A percentile compares a stretch with the other conserved stretches of the same genome.
phyloP scores from a whole-genome alignment of 2,797 vertebrate genomes.

The Intellagama lesueurii region DNA sequence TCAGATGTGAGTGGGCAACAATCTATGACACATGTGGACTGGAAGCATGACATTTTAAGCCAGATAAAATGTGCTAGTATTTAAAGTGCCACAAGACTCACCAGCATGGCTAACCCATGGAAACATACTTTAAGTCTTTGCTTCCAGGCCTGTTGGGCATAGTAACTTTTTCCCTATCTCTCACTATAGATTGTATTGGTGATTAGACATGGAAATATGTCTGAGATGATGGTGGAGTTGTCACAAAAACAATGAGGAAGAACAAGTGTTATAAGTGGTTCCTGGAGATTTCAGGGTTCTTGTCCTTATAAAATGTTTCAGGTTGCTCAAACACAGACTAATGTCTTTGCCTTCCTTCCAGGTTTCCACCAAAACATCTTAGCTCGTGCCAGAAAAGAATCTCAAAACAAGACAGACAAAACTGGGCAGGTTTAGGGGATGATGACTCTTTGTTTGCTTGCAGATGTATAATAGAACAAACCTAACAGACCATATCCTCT shows the following conservation, averaged over 20 bases:
- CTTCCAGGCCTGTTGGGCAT: neutral
- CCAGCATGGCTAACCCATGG: too few species aligned
- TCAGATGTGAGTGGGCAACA: too few species aligned
- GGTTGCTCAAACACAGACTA: neutral
- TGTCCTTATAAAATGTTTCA: too few species aligned
- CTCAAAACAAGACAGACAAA: neutral
- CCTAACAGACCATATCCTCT: neutral
- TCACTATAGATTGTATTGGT: neutral
- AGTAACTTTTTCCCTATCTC: neutral
- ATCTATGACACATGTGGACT: too few species aligned
- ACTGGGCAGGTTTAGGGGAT: neutral
- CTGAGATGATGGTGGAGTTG: neutral
- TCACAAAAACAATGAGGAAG: neutral
- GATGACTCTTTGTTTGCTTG: neutral
- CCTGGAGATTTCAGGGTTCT: neutral
- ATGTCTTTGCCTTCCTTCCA: neutral
- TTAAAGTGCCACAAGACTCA: too few species aligned
- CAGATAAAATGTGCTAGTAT: too few species aligned
- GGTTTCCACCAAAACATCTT: neutral
- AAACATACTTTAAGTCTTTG: neutral
- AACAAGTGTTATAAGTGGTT: neutral
- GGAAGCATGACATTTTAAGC: too few species aligned
- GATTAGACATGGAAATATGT: neutral
- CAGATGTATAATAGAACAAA: constrained; percentile 27
- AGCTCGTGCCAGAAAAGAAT: neutral